These are phyloP conservation scores for Cataglyphis livida DNA, from an alignment of 2,888 invertebrate genomes.

Conservation along the genomic window DNA sequence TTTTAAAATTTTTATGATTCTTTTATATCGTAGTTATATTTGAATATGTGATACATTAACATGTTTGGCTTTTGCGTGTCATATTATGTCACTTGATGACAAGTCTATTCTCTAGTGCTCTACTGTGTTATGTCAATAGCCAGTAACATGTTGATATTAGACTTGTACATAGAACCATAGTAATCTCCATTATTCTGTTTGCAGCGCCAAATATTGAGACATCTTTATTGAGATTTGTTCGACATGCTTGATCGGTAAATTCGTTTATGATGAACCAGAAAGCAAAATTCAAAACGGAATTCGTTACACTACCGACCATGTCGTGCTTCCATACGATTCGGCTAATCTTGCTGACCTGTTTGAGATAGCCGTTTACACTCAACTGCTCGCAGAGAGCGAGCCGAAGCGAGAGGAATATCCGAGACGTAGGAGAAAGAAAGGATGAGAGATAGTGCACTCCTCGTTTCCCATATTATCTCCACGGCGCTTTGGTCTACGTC, in stretches of 20 bases:
- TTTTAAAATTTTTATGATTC: not conserved
- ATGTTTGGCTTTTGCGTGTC: conserved; percentile 21
- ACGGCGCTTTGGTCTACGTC: conserved; percentile 63
- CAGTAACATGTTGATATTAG: conserved; percentile 30
- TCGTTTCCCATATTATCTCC: conserved; percentile 71
- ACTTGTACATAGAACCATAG: conserved; percentile 17
- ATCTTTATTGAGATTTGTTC: conserved; percentile 30
- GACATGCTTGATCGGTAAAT: conserved; percentile 15
- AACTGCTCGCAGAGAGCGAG: conserved; percentile 46
- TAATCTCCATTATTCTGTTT: conserved; percentile 27
- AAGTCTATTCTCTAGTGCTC: conserved; percentile 21
- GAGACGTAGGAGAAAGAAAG: conserved; percentile 60
- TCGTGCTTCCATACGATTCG: conserved; percentile 67
- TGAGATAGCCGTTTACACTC: conserved; percentile 59
- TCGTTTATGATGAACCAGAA: conserved; percentile 27
- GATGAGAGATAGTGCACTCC: conserved; percentile 66
- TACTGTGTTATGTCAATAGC: conserved; percentile 23
- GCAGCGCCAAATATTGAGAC: not conserved
- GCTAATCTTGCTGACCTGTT: conserved; percentile 68
- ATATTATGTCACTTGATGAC: conserved; percentile 18
- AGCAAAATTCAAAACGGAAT: conserved; percentile 68
- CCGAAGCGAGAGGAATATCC: conserved; percentile 19
- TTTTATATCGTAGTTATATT: not conserved
- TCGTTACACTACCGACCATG: conserved; percentile 54
- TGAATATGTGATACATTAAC: not conserved